Evolutionary conservation across 2,113 vertebrate genomes (phyloP), one percentile per base, ranked within the genome.

Genomic region (Rhabdomys dilectus): DNA sequence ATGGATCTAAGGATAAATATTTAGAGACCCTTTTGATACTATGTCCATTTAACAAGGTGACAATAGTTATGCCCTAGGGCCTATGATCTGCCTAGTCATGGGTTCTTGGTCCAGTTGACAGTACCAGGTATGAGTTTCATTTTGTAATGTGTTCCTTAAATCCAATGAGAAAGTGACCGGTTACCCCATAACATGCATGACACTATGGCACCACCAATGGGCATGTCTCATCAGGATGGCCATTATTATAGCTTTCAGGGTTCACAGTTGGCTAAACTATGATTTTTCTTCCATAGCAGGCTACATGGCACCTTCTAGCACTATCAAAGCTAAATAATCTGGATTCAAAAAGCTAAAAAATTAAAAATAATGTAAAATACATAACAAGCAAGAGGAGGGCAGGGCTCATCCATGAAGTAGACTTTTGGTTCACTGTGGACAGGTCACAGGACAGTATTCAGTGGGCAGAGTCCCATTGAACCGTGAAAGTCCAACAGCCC

Each of bases 371-470:
- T 42, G 3, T 60, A 60, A 60, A 26, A 29, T 84, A 24, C 0
- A 84, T 84, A 60, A 60, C 80, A 90, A 62, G 36, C 42, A 51
- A 81, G 29, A 82, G 36, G n/a, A 82, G 24, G n/a, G 51, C 60
- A 39, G 85, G 7, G 39, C 24, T 36, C 48, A 39, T 24, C 70
- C 26, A 31, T 34, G 51, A 45, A 68, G 21, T 45, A 48, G 39
- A n/a, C 7, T 19, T n/a, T 68, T 36, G 31, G 15, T 73, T 48
- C 22, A 29, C 26, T 4, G 2, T 60, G 45, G 9, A 62, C 72
- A 2, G 66, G 26, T 1, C 1, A 3, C 17, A 60, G 26, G 58
- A 29, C 9, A 45, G 22, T 2, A 17, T 4, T 7, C 3, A 21
- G n/a, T 1, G 2, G 48, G 34, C 29, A 19, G 31, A 45, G 12